phyloP scores from a whole-genome alignment of 2,888 invertebrate species.

The Miltochrista miniata region DNA sequence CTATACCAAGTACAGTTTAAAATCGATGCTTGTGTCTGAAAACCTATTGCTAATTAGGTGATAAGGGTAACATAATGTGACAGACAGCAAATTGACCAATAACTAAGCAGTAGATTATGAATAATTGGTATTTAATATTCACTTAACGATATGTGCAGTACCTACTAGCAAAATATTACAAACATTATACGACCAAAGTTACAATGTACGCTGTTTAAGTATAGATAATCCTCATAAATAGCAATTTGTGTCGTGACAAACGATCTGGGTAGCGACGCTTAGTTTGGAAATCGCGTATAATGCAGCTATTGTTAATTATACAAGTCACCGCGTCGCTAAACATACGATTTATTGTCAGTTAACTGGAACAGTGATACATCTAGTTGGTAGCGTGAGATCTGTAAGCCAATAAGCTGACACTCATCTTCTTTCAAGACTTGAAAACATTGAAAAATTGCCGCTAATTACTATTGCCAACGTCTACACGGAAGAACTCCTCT shows the following conservation, averaged over 20 bases:
- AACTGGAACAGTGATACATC: constrained; percentile 73
- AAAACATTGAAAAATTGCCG: constrained; percentile 67
- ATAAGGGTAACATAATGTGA: no score
- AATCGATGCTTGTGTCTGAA: no score
- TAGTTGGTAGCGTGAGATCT: constrained; percentile 62
- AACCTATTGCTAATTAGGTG: no score
- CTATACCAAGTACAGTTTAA: no score
- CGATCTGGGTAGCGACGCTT: constrained; percentile 66
- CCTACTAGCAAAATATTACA: background rate
- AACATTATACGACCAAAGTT: constrained; percentile 41
- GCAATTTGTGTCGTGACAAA: constrained; percentile 80
- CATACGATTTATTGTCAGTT: constrained; percentile 79
- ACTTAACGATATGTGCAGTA: background rate
- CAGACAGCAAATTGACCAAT: no score
- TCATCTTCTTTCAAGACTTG: constrained; percentile 52
- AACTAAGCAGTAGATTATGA: no score
- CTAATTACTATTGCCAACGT: constrained; percentile 49
- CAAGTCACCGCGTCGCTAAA: constrained; percentile 78
- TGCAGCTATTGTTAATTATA: constrained; percentile 80
- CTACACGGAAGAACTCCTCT: constrained; percentile 40
- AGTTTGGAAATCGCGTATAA: constrained; percentile 81
- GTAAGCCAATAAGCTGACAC: constrained; percentile 46
- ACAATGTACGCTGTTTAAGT: constrained; percentile 50
- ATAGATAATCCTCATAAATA: constrained; percentile 79
- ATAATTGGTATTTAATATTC: background rate